Evolutionary conservation across 2,888 invertebrate species (phyloP), one percentile per base, ranked within the genome.

Genomic region (Pyralis farinalis): DNA sequence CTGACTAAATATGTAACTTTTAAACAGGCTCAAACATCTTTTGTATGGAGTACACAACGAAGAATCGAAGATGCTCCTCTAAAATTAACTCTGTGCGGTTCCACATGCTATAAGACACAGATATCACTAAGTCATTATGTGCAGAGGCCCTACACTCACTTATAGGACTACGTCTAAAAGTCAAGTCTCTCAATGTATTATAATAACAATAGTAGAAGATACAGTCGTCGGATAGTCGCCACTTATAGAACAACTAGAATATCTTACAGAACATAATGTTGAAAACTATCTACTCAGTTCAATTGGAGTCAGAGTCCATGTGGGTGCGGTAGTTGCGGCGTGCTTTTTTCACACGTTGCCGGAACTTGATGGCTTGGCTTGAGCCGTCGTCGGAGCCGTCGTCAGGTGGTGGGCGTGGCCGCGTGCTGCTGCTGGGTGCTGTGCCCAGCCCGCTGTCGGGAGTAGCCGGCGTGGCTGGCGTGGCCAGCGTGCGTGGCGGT

Each of bases 271-370:
- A 58, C 55, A 63, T 58, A 60, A 47, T 4, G 16, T 63, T 55
- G 16, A 25, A 25, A 25, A 25, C 25, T 25, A 25, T 31, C 29
- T 37, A 46, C 41, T 45, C 48, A 68, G 60, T 70, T 85, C 75
- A 86, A 70, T 92, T 93, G 34, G 93, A 93, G 65, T 93, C 93
- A 0, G 93, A 92, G 49, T 93, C 92, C 71, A 93, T 90, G 56
- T 91, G 92, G 67, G 87, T 91, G 55, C 92, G 87, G 67, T 92
- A 91, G 67, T 92, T 92, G 43, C 92, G 81, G 4, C 92, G 84
- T 1, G 91, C 91, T 53, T 91, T 91, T 62, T 92, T 91, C 28
- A 92, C 87, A 30, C 92, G 86, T 46, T 92, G 92, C 38, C 90
- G 75, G 54, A 91, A 91, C 51, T 90, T 90, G 33, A 88, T 65